phyloP scores from a whole-genome alignment of 2,113 vertebrate genomes.

The Microcebus ravelobensis region DNA sequence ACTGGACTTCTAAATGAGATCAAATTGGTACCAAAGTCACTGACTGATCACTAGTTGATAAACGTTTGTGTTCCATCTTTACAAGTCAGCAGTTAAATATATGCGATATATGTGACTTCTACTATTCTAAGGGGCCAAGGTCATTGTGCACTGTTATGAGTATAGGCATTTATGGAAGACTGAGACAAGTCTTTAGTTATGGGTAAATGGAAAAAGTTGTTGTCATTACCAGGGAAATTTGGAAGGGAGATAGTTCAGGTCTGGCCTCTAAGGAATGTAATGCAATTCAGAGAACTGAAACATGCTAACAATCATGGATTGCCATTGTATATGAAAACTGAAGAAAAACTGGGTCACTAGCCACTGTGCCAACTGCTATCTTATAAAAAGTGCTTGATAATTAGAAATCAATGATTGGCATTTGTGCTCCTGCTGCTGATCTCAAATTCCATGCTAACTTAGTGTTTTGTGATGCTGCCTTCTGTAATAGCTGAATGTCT shows the following conservation, averaged over 20 bases:
- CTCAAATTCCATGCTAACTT: neutral
- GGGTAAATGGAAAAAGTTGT: neutral
- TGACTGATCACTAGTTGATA: neutral
- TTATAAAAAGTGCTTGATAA: neutral
- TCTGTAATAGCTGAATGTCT: neutral
- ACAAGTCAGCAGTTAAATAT: neutral
- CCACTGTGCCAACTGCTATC: neutral
- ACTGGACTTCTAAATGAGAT: neutral
- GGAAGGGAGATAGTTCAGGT: neutral
- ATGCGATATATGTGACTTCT: neutral
- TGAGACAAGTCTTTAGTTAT: neutral
- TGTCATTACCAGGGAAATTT: neutral
- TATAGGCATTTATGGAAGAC: neutral
- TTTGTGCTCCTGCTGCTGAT: neutral
- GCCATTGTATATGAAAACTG: neutral
- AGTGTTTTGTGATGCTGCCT: neutral
- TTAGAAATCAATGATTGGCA: neutral
- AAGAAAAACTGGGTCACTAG: slow-evolving; percentile 32
- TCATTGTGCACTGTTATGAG: neutral
- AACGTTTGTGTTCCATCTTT: neutral
- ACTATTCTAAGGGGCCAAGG: neutral
- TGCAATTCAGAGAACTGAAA: neutral
- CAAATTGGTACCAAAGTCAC: neutral
- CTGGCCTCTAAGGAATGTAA: neutral
- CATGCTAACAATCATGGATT: neutral